phyloP scores from a whole-genome alignment of 2,113 vertebrate genomes.

The Mugil cephalus region DNA sequence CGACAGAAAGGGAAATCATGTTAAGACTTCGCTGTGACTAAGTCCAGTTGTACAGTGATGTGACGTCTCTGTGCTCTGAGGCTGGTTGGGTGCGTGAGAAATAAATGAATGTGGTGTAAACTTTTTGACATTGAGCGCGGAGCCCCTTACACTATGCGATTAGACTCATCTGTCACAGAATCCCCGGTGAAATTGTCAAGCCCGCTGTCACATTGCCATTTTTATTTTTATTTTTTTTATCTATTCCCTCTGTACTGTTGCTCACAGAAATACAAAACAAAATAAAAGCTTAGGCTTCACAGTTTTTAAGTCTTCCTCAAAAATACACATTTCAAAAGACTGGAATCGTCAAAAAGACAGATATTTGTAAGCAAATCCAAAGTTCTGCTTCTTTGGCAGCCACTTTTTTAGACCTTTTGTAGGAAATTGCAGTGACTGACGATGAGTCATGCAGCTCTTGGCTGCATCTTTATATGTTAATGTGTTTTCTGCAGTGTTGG shows the following conservation, averaged over 20 bases:
- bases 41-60: conserved; percentile 23
- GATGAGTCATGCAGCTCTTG: background rate
- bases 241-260: background rate
- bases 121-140: conserved; percentile 38
- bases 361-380: background rate
- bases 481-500: background rate
- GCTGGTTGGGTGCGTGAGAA: conserved; percentile 24
- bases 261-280: background rate
- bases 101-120: conserved; percentile 49
- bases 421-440: too few relatives aligned
- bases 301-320: background rate
- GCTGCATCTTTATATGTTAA: background rate
- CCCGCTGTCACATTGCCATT: conserved; percentile 34
- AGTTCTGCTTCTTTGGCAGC: background rate
- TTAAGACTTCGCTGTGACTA: conserved; percentile 1
- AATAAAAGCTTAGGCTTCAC: conserved; percentile 15
- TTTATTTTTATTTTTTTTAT: conserved; percentile 10
- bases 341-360: background rate
- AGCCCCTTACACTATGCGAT: conserved; percentile 38
- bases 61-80: conserved; percentile 18
- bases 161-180: conserved; percentile 61
- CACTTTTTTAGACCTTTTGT: background rate
- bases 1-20: conserved; percentile 23
- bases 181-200: conserved; percentile 40
- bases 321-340: background rate